Percentiles rank a stretch among this genome's conserved stretches.
Conservation (phyloP, 2,113 vertebrate species). For the Eulacestoma nigropectus region DNA sequence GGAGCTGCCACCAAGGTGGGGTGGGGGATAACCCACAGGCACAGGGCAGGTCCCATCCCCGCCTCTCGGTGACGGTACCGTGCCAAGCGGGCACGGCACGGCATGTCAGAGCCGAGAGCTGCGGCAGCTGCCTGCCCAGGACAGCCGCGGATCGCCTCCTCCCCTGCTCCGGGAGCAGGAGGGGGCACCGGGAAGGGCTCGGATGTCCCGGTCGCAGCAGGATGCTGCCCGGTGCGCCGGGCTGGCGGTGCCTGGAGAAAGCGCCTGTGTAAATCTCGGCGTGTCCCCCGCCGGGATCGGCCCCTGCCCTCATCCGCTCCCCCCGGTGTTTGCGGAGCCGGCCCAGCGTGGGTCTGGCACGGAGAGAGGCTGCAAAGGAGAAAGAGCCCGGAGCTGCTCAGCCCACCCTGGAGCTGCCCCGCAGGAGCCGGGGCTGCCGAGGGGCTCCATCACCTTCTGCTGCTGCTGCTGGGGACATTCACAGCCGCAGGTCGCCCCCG, state of each 20-base stretch:
- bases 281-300: not conserved
- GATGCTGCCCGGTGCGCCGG: not conserved
- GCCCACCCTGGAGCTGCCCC: not conserved
- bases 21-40: not conserved
- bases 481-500: accelerated
- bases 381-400: not conserved
- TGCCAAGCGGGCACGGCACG: not conserved
- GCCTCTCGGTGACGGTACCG: not conserved
- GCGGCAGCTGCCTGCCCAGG: not conserved
- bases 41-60: not conserved
- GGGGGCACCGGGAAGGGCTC: not conserved
- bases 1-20: not conserved
- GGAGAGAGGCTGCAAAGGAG: not conserved
- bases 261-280: not conserved
- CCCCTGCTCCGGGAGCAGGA: not conserved
- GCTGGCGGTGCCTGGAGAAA: not conserved
- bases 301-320: not conserved
- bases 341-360: conserved; percentile 1
- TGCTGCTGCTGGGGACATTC: not conserved
- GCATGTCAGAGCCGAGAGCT: not conserved
- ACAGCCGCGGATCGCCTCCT: not conserved
- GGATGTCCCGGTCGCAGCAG: not conserved
- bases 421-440: not conserved
- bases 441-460: not conserved
- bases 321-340: not conserved